A percentile compares a stretch with the other conserved stretches of the same genome.
These are phyloP conservation scores for Brachionichthys hirsutus DNA, from an alignment of 2,113 vertebrate genomes.

Conservation along the genomic window DNA sequence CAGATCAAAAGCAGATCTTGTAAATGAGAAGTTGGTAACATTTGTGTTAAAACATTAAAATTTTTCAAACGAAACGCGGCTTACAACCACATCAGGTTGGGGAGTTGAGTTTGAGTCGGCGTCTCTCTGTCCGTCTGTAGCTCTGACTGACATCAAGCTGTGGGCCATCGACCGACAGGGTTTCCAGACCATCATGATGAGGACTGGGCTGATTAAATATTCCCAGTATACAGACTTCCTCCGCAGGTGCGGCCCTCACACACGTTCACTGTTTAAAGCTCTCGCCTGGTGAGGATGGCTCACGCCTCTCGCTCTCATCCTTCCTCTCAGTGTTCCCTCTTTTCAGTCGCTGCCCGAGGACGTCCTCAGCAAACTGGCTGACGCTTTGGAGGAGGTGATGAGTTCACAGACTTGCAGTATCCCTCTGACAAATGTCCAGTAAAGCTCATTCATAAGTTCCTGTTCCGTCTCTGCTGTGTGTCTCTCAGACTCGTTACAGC, in stretches of 20 bases:
- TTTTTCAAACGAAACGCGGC: too few relatives aligned
- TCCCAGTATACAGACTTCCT: conserved; percentile 77
- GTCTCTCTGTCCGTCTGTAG: conserved; percentile 37
- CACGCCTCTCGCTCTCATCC: neutral
- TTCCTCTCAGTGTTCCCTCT: conserved; percentile 67
- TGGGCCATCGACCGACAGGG: conserved; percentile 79
- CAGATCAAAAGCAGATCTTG: too few relatives aligned
- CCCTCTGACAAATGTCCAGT: neutral
- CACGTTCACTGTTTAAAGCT: neutral
- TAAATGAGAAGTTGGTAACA: too few relatives aligned
- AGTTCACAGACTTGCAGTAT: neutral
- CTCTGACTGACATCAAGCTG: conserved; percentile 74
- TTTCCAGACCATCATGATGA: conserved; percentile 81
- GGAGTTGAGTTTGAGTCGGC: neutral
- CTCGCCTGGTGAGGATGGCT: neutral
- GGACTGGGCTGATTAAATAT: conserved; percentile 75
- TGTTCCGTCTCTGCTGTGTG: neutral
- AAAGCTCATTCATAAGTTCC: conserved; percentile 1
- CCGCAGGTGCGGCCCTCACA: conserved; percentile 59
- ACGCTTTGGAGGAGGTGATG: conserved; percentile 76
- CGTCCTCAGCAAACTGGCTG: conserved; percentile 76
- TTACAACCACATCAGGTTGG: too few relatives aligned
- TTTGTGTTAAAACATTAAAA: too few relatives aligned
- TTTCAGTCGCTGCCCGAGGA: conserved; percentile 73
- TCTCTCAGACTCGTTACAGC: conserved; percentile 70